These are phyloP conservation scores for Augochlora pura DNA, from an alignment of 1,140 invertebrate genomes.

Conservation along the genomic window DNA sequence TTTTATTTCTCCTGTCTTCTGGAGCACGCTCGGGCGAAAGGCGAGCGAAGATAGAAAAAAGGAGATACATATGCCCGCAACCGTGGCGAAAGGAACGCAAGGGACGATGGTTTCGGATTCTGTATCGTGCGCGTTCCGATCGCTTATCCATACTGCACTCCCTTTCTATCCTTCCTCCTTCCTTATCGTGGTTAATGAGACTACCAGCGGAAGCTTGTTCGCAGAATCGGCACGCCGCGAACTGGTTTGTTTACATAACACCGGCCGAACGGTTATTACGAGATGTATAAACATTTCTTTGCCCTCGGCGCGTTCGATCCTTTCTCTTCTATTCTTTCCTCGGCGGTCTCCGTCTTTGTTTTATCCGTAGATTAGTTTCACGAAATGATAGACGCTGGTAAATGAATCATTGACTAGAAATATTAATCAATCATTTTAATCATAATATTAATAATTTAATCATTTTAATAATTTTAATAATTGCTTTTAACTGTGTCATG, in stretches of 20 bases:
- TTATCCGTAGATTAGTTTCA: background rate
- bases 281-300: conserved; percentile 18
- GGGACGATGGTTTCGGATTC: conserved; percentile 43
- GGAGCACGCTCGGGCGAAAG: conserved; percentile 30
- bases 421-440: too few species aligned
- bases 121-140: conserved; percentile 15
- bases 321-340: background rate
- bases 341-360: background rate
- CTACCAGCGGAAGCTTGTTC: conserved; percentile 29
- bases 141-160: conserved; percentile 3
- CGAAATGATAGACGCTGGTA: too few species aligned
- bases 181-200: conserved; percentile 23
- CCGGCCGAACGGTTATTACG: conserved; percentile 50
- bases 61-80: conserved; percentile 2
- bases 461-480: too few species aligned
- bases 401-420: too few species aligned
- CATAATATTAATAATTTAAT: too few species aligned
- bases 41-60: conserved; percentile 11
- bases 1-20: background rate
- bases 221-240: conserved; percentile 14
- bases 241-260: conserved; percentile 62
- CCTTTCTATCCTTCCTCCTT: conserved; percentile 40
- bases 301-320: background rate
- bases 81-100: conserved; percentile 26
- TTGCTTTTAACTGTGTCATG: too few species aligned